A percentile compares a stretch with the other conserved stretches of the same genome.
Conservation (phyloP, 1,140 invertebrate genomes). For the Vanessa tameamea region DNA sequence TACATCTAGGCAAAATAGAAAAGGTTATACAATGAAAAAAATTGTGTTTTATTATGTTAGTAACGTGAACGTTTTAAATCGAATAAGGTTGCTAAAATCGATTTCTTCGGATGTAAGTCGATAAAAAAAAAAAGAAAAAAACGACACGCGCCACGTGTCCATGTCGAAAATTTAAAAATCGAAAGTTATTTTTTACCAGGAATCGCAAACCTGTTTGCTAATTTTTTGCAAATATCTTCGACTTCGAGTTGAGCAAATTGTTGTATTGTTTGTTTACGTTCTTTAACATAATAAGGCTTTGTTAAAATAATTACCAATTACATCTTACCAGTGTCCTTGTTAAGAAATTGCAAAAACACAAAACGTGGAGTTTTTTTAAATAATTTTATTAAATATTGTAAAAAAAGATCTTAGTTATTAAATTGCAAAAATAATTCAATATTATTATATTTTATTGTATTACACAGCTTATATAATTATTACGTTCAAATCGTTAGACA, state of each 20-base stretch:
- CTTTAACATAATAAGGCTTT: background rate
- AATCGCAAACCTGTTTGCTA: conserved; percentile 36
- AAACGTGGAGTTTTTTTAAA: background rate
- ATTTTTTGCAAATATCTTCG: conserved; percentile 18
- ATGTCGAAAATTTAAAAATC: conserved; percentile 24
- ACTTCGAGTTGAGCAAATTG: conserved; percentile 15
- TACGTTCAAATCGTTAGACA: too few relatives aligned
- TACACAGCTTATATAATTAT: too few relatives aligned
- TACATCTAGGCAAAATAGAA: too few relatives aligned
- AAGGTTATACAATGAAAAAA: too few relatives aligned
- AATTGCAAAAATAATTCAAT: too few relatives aligned
- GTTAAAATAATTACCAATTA: conserved; percentile 12
- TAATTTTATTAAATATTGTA: background rate
- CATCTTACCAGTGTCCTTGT: background rate
- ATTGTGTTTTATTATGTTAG: too few relatives aligned
- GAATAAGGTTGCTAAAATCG: background rate
- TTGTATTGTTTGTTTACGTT: conserved; percentile 9
- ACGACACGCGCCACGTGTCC: conserved; percentile 27
- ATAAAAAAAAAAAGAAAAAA: background rate
- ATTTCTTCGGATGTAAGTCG: background rate
- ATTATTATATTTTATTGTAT: too few relatives aligned
- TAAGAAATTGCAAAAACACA: too few relatives aligned
- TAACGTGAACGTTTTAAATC: background rate
- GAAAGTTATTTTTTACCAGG: conserved; percentile 40
- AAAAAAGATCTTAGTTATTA: too few relatives aligned